Percentiles rank a stretch among this genome's conserved stretches.
These are phyloP conservation scores for Naja naja DNA, from an alignment of 2,113 vertebrate species.

Conservation along the genomic window DNA sequence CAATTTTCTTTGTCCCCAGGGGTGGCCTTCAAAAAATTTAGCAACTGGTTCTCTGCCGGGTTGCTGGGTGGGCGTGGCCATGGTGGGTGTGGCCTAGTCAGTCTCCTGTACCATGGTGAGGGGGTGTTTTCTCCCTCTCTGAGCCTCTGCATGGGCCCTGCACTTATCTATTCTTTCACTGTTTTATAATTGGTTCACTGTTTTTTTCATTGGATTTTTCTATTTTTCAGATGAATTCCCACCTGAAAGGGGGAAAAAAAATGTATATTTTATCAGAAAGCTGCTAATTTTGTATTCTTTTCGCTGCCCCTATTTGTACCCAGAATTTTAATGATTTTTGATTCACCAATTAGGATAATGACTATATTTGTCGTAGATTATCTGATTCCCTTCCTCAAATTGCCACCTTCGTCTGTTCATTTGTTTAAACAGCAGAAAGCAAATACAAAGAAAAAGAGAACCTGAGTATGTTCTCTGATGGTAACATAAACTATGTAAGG, in stretches of 20 bases:
- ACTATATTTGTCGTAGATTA: background rate
- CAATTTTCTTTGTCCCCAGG: background rate
- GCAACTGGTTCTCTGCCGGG: too few species aligned
- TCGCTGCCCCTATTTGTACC: background rate
- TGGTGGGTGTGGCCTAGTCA: too few species aligned
- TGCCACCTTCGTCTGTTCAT: background rate
- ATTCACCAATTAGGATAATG: background rate
- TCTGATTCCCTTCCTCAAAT: background rate
- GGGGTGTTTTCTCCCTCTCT: too few species aligned
- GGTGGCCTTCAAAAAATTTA: too few species aligned
- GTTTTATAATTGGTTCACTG: too few species aligned
- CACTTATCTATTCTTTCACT: background rate
- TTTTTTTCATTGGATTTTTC: background rate
- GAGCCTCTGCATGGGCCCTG: too few species aligned
- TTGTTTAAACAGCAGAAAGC: background rate
- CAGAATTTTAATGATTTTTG: background rate
- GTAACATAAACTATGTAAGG: background rate
- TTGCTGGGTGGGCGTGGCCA: too few species aligned
- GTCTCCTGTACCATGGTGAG: too few species aligned
- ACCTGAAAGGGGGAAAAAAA: too few species aligned
- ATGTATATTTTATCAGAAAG: background rate
- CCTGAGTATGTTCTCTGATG: background rate
- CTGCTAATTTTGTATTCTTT: background rate
- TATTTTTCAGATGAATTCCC: background rate
- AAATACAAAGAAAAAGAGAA: background rate